These are phyloP conservation scores for Norana najaformis DNA, from an alignment of 2,888 invertebrate genomes.

Conservation along the genomic window DNA sequence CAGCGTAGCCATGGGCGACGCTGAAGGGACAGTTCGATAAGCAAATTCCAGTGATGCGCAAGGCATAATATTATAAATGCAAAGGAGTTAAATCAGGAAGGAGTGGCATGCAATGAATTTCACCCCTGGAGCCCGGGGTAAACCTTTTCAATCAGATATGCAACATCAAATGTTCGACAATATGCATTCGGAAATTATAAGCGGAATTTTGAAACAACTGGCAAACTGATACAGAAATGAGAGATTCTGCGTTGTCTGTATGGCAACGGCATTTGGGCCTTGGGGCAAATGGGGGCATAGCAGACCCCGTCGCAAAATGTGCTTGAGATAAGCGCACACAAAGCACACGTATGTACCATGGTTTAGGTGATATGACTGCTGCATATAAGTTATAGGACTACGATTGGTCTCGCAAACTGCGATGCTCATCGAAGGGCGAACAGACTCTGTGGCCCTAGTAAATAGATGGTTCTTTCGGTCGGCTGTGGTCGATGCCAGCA, in stretches of 20 bases:
- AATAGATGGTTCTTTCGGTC: not conserved
- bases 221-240: not conserved
- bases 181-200: not conserved
- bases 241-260: not conserved
- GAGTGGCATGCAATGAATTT: not conserved
- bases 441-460: not conserved
- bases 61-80: not conserved
- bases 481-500: not conserved
- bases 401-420: not conserved
- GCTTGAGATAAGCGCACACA: not conserved
- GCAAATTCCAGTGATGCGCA: not conserved
- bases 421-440: not conserved
- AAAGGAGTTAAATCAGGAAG: not conserved
- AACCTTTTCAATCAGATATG: no score
- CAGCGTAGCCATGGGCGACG: not conserved
- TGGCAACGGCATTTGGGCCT: not conserved
- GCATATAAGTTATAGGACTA: not conserved
- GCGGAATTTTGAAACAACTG: not conserved
- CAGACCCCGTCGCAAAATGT: not conserved
- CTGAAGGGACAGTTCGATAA: not conserved
- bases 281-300: slow-evolving; percentile 13
- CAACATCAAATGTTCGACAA: not conserved
- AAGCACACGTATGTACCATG: no score
- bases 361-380: not conserved
- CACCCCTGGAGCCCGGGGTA: not conserved